phyloP scores from a whole-genome alignment of 2,797 vertebrate genomes.

The Discoglossus pictus region DNA sequence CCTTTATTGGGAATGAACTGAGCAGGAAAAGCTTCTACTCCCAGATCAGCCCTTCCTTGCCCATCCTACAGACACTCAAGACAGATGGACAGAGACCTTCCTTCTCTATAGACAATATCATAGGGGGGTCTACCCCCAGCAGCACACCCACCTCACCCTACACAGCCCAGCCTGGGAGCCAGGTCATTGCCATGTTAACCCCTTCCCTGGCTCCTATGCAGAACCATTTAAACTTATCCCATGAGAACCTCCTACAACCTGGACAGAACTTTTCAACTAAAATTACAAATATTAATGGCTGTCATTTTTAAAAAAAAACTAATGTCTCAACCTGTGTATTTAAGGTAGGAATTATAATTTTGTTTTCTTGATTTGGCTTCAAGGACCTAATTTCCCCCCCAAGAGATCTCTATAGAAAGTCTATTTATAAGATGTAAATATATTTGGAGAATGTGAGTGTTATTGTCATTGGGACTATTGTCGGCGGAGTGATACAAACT shows the following conservation, averaged over 20 bases:
- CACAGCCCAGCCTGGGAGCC: slow-evolving; percentile 74
- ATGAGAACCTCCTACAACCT: slow-evolving; percentile 79
- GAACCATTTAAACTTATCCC: slow-evolving; percentile 85
- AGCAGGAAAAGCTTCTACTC: slow-evolving; percentile 90
- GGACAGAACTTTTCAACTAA: slow-evolving; percentile 84
- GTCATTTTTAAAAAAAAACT: slow-evolving; percentile 81
- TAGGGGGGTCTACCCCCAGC: slow-evolving; percentile 77
- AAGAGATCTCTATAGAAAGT: slow-evolving; percentile 48
- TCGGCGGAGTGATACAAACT: neutral
- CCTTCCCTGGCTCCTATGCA: slow-evolving; percentile 87
- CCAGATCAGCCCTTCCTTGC: slow-evolving; percentile 82
- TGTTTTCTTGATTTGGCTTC: slow-evolving; percentile 64
- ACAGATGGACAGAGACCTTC: slow-evolving; percentile 85
- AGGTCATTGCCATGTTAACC: slow-evolving; percentile 90
- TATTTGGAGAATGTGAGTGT: slow-evolving; percentile 39
- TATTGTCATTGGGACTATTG: neutral
- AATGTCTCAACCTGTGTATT: slow-evolving; percentile 60
- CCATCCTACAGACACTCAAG: slow-evolving; percentile 83
- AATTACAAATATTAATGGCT: slow-evolving; percentile 84
- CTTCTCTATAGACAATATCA: slow-evolving; percentile 97
- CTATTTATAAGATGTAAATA: slow-evolving; percentile 86
- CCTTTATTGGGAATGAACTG: slow-evolving; percentile 79
- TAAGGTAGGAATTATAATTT: slow-evolving; percentile 80
- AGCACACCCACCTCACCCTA: slow-evolving; percentile 78
- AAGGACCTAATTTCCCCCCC: neutral